These are phyloP conservation scores for Bergia sp. DNA, from an alignment of 92 coral and sea anemone genomes.

Conservation along the genomic window DNA sequence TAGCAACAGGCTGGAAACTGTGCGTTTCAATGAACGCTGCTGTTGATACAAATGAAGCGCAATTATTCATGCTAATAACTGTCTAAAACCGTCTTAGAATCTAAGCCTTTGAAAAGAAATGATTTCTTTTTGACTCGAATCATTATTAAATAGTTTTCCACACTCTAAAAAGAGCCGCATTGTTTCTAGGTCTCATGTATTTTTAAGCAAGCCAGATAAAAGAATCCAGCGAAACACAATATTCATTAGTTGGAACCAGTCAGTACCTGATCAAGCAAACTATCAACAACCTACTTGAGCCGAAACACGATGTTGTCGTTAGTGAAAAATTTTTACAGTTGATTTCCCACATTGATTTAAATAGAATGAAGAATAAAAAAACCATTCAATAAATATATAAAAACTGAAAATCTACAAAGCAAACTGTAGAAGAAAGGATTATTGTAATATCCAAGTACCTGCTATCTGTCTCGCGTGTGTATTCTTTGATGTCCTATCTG, in stretches of 20 bases:
- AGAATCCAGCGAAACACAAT: background rate
- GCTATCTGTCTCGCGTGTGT: background rate
- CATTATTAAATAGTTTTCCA: background rate
- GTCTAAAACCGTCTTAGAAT: background rate
- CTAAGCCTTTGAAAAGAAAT: background rate
- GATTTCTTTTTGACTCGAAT: background rate
- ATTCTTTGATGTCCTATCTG: background rate
- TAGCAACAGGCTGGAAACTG: background rate
- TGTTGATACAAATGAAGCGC: background rate
- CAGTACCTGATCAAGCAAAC: constrained; percentile 2
- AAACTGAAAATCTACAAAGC: background rate
- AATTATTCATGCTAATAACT: background rate
- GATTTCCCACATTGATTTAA: background rate
- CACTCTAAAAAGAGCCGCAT: background rate
- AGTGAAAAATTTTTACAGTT: background rate
- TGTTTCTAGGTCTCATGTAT: background rate
- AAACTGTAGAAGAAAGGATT: background rate
- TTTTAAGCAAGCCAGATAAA: background rate
- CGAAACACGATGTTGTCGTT: background rate
- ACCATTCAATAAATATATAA: no score
- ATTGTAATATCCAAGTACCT: background rate
- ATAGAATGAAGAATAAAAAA: background rate
- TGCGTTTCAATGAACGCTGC: no score
- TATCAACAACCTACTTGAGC: background rate
- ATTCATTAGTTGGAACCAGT: constrained; percentile 1